Conservation (phyloP, 2,113 vertebrate genomes). For the Marmota monax region DNA sequence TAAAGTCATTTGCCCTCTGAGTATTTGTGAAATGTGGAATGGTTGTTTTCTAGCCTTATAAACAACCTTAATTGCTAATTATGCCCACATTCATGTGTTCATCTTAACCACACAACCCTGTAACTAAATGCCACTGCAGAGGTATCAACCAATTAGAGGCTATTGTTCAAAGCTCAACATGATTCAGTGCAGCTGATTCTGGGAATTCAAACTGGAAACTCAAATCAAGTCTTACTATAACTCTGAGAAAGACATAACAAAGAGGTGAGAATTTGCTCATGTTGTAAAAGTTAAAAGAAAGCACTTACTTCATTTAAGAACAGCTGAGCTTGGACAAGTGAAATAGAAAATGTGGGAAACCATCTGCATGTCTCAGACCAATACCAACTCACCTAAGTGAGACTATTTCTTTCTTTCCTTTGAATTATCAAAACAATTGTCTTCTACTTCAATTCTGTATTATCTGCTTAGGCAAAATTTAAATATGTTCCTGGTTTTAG, state of each 20-base stretch:
- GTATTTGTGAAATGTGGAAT: slow-evolving; percentile 30
- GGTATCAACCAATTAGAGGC: background rate
- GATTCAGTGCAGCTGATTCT: background rate
- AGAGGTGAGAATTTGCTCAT: background rate
- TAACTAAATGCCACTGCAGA: background rate
- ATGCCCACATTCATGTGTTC: background rate
- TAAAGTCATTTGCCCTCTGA: slow-evolving; percentile 19
- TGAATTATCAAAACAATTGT: slow-evolving; percentile 15
- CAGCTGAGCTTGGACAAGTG: background rate
- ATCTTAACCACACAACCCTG: background rate
- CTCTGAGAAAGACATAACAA: background rate
- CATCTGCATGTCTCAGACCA: background rate
- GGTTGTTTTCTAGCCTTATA: background rate
- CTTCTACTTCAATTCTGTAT: background rate
- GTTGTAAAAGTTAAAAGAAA: background rate
- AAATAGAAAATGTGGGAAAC: slow-evolving; percentile 22
- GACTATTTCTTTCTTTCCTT: background rate
- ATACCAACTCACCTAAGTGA: background rate
- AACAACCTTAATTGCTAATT: slow-evolving; percentile 1
- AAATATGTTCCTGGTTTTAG: background rate
- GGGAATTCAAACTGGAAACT: slow-evolving; percentile 14
- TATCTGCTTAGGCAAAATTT: background rate
- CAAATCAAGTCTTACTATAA: background rate
- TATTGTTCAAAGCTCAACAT: background rate
- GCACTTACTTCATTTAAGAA: background rate